Evolutionary conservation across 2,888 invertebrate genomes (phyloP), one percentile per base, ranked within the genome.

Genomic region (Yponomeuta cagnagella): DNA sequence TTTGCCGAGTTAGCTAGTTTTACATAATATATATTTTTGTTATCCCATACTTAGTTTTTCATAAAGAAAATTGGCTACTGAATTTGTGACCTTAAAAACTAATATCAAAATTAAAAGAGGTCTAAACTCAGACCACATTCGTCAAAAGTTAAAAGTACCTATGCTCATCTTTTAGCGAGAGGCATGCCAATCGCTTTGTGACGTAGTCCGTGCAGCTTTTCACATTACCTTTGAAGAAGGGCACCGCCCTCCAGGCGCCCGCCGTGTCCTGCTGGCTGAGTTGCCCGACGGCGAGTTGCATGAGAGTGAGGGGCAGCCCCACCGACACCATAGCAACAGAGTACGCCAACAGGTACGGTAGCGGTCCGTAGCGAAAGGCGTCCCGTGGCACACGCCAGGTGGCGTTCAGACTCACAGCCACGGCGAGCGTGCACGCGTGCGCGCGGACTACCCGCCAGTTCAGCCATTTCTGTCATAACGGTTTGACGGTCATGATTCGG

Each of bases 221-320:
- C 33, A 33, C 33, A 2, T 33, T 33, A 75, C 95, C 95, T 93
- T 89, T 93, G 78, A 95, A 94, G 77, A 95, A 92, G 1, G 95
- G 95, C 63, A 95, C 94, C 1, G 94, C 94, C 74, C 93, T 89
- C 94, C 94, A 95, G 31, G 94, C 87, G 69, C 94, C 94, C 6
- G 94, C 93, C 31, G 94, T 92, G 48, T 95, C 95, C 77, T 94
- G 94, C 79, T 94, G 94, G 72, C 94, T 94, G 71, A 95, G 88
- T 80, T 95, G 94, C 8, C 95, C 95, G 0, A 94, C 83, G 0
- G 94, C 93, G 31, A 95, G 86, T 81, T 95, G 94, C 71, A 95
- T 84, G 75, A 94, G 89, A 1, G 93, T 85, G n/a, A 93, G 80
- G 0, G 95, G 95, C 58, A 94, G 80, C 2, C 94, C 94, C 30